A percentile compares a stretch with the other conserved stretches of the same genome.
These are phyloP conservation scores for Thecophora atra DNA, from an alignment of 2,888 invertebrate genomes.

Conservation along the genomic window DNA sequence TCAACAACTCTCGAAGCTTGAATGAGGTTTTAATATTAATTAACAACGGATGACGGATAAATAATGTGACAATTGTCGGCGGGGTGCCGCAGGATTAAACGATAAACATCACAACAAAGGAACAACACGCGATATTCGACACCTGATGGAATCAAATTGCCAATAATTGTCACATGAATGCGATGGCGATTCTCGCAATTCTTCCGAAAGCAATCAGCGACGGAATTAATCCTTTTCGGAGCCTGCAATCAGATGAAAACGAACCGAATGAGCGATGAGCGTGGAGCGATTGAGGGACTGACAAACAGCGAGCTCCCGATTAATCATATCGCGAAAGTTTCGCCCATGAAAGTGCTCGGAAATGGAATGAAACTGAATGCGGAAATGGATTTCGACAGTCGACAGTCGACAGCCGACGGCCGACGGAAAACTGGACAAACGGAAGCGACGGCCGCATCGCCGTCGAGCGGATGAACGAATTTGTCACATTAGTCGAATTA, in stretches of 20 bases:
- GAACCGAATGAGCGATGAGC: background rate
- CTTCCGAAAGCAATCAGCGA: conserved; percentile 16
- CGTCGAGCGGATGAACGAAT: conserved; percentile 32
- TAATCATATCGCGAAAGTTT: background rate
- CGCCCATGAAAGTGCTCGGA: conserved; percentile 6
- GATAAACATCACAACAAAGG: background rate
- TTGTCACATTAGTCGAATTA: conserved; percentile 38
- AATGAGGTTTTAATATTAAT: no score
- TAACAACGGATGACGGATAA: background rate
- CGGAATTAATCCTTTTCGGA: conserved; percentile 31
- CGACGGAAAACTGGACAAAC: background rate
- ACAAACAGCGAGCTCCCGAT: background rate
- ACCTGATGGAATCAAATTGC: background rate
- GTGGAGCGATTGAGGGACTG: background rate
- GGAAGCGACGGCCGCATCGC: background rate
- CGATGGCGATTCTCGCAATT: background rate
- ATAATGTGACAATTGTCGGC: background rate
- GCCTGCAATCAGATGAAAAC: conserved; percentile 20
- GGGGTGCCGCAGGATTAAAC: background rate
- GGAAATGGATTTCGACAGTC: conserved; percentile 14
- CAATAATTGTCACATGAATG: background rate
- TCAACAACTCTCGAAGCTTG: no score
- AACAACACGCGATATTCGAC: background rate
- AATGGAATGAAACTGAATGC: conserved; percentile 10
- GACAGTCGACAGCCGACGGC: background rate